Base-by-base conservation (phyloP, 1,140 invertebrate species). In the Chrysoperla carnea region DNA sequence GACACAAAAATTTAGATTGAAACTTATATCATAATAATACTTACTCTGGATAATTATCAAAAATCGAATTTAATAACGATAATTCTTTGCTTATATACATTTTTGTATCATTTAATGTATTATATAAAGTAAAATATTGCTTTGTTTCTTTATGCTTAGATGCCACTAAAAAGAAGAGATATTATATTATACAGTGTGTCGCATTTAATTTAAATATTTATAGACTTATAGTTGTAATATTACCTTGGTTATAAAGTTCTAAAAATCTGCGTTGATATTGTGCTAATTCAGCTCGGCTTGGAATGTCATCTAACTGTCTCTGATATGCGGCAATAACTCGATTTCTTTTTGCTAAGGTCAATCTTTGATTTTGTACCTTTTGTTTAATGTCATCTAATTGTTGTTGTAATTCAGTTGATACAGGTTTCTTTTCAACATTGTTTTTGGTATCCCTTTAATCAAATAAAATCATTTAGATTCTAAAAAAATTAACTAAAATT, bases 181-280 rank as follows among this genome's bases (percentile, higher is more conserved):
- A n/a, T n/a, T n/a, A n/a, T n/a, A n/a, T n/a, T n/a, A n/a, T n/a
- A n/a, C n/a, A n/a, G n/a, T n/a, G n/a, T n/a, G n/a, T n/a, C n/a
- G n/a, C n/a, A n/a, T n/a, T n/a, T n/a, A n/a, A n/a, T n/a, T n/a
- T n/a, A n/a, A n/a, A n/a, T n/a, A n/a, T n/a, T n/a, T n/a, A n/a
- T n/a, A n/a, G n/a, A n/a, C n/a, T n/a, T n/a, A n/a, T n/a, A n/a
- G n/a, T n/a, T n/a, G 17, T 15, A 49, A 46, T 28, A 46, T 43
- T 59, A 90, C 87, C 84, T 78, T 94, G 91, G 67, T 91, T 93
- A 59, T 95, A 94, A 1, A 98, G 70, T 67, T 98, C 94, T 48
- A 96, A 72, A 63, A 97, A 97, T 50, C 93, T 69, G 52, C 84
- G 73, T 58, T 97, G 91, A 64, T 97, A 98, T 58, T 98, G 93